Conservation (phyloP, 2,888 invertebrate species). For the Hofmannophila pseudospretella region DNA sequence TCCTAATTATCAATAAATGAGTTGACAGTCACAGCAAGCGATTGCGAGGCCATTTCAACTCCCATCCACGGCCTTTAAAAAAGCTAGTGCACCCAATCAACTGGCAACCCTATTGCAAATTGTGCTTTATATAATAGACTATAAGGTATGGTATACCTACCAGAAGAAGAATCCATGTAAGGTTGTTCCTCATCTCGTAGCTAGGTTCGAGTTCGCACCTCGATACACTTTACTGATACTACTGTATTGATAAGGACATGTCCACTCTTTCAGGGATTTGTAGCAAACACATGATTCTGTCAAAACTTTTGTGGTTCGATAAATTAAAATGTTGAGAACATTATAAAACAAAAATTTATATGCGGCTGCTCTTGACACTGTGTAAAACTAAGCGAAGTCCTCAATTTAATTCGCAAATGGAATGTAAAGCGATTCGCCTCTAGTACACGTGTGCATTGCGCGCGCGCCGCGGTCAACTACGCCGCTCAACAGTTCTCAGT, state of each 20-base stretch:
- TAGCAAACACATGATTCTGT: constrained; percentile 51
- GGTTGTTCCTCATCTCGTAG: constrained; percentile 64
- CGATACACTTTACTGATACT: constrained; percentile 43
- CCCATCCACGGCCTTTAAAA: too few relatives aligned
- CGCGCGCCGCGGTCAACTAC: constrained; percentile 68
- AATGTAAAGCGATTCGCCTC: constrained; percentile 64
- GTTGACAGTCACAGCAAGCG: too few relatives aligned
- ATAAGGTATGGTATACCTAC: constrained; percentile 41
- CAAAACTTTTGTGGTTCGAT: constrained; percentile 5
- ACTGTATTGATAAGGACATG: constrained; percentile 72
- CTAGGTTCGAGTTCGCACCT: constrained; percentile 37
- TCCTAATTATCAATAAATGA: too few relatives aligned
- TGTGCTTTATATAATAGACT: too few relatives aligned
- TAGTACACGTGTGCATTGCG: constrained; percentile 71
- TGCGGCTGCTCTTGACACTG: constrained; percentile 36
- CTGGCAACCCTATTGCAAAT: too few relatives aligned
- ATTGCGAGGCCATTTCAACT: too few relatives aligned
- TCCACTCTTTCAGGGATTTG: constrained; percentile 58
- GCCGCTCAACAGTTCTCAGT: constrained; percentile 43
- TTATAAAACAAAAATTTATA: constrained; percentile 11
- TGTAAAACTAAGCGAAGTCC: constrained; percentile 67
- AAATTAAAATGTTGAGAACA: constrained; percentile 11
- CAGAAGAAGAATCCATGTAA: constrained; percentile 62
- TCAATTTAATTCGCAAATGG: constrained; percentile 50
- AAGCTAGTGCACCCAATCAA: too few relatives aligned